Evolutionary conservation across 2,113 vertebrate genomes (phyloP).

Genomic region (Macquaria ambigua): DNA sequence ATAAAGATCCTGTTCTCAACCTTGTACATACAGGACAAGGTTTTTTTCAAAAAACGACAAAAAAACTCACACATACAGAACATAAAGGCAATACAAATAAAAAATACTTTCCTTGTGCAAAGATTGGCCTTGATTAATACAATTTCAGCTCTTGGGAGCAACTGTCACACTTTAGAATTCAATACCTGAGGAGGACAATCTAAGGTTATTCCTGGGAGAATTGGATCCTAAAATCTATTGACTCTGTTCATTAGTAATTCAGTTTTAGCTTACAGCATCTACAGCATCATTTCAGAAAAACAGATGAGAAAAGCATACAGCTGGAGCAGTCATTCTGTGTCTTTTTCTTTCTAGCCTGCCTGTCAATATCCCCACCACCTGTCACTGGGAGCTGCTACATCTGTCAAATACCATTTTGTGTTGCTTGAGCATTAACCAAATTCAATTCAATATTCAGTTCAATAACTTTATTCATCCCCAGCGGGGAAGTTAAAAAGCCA

Average conservation of each 20-base stretch:
- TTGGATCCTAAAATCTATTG: slow-evolving; percentile 46
- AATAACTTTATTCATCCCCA: background rate
- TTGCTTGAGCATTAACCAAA: slow-evolving; percentile 47
- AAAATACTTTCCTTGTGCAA: background rate
- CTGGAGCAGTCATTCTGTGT: slow-evolving; percentile 30
- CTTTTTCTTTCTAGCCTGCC: slow-evolving; percentile 15
- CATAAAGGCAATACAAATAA: background rate
- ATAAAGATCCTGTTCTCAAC: background rate
- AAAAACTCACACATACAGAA: background rate
- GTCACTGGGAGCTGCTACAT: slow-evolving; percentile 1
- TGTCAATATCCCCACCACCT: slow-evolving; percentile 41
- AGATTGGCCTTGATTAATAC: slow-evolving; percentile 21
- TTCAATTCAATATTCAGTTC: slow-evolving; percentile 26
- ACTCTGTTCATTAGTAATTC: slow-evolving; percentile 60
- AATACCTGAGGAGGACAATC: slow-evolving; percentile 4
- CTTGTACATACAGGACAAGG: no score
- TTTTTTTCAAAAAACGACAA: no score
- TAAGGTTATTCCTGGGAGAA: slow-evolving; percentile 33
- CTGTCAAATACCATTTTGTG: slow-evolving; percentile 29
- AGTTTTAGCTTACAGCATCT: slow-evolving; percentile 40
- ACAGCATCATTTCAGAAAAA: slow-evolving; percentile 45
- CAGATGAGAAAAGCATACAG: slow-evolving; percentile 41
- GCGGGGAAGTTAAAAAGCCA: slow-evolving; percentile 1
- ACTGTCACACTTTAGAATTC: slow-evolving; percentile 18
- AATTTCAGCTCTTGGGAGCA: background rate